Base-by-base conservation (phyloP, 2,797 vertebrate genomes). In the Pseudocheirus occidentalis region DNA sequence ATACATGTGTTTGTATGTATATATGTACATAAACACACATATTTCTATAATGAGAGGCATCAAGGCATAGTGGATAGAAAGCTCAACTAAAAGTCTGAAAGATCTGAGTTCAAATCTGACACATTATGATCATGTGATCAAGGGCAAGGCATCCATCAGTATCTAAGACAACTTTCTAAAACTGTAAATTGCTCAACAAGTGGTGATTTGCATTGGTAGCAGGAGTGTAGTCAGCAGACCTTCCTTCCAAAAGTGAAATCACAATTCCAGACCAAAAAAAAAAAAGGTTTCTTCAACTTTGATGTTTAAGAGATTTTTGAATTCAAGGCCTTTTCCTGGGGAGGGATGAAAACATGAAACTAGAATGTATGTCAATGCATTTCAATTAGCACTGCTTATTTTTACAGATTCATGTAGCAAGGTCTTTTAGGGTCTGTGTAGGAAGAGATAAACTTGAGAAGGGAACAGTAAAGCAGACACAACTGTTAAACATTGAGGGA, bases 381-480 rank as follows among this genome's bases (percentile, higher is more conserved):
- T 34, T 14, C 18, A 55, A 53, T 92, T 57, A 46, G 92, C 53
- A 46, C 7, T 56, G 58, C n/a, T 89, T 40, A 87, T 91, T n/a
- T 92, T 94, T 55, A 59, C 27, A 46, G 40, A 58, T 93, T 96
- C 55, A 13, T n/a, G 57, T 13, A 31, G 55, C 31, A 66, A 92
- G 40, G 93, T 93, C 34, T 4, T 5, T 55, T 52, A 46, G 9
- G 56, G 91, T 50, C 34, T 66, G 21, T 73, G 66, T 46, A 31
- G 50, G 46, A 90, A 46, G 62, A 40, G 28, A 3, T 95, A 46
- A 55, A 4, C 92, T 93, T 95, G 92, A 90, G 10, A 95, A 93
- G 57, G 73, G 5, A 90, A 55, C 55, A 95, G 94, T 90, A 94
- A 96, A 57, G 95, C 66, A 90, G 89, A 96, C 91, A 40, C 28